Evolutionary conservation across 2,797 vertebrate genomes (phyloP).

Genomic region (Mionectes olivaceus): DNA sequence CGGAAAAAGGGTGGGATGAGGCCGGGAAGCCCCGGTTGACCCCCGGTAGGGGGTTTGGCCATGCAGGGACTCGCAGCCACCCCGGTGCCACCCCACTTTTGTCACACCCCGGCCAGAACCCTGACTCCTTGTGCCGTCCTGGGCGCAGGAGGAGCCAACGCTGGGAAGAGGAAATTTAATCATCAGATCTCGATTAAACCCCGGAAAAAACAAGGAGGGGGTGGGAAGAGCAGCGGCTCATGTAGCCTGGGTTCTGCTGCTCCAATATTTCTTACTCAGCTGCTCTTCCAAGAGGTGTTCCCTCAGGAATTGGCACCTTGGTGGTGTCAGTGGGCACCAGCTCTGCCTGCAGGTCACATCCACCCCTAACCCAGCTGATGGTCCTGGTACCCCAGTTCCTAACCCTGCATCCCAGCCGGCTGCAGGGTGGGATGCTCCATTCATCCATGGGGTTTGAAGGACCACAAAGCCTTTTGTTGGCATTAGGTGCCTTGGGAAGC

Average conservation of each 20-base stretch:
- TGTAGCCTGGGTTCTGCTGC: fast-evolving
- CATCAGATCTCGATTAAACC: not conserved
- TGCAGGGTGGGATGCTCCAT: not conserved
- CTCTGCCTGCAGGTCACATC: fast-evolving
- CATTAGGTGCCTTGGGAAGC: fast-evolving
- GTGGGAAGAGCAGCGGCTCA: fast-evolving
- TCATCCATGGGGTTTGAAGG: not conserved
- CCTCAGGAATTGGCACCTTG: fast-evolving
- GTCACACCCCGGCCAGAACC: not conserved
- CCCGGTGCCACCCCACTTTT: not conserved
- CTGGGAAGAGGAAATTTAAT: conserved; percentile 62
- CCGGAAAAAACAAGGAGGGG: conserved; percentile 51
- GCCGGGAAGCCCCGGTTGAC: not conserved
- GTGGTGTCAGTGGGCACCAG: fast-evolving
- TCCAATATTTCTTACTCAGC: fast-evolving
- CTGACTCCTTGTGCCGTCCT: fast-evolving
- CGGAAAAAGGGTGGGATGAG: not conserved
- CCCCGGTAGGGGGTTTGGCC: fast-evolving
- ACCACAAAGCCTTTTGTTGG: not conserved
- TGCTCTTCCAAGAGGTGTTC: not conserved
- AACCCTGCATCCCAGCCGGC: not conserved
- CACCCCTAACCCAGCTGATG: fast-evolving
- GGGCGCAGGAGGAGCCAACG: not conserved
- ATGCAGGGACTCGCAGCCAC: fast-evolving
- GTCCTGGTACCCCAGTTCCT: not conserved